Conservation (phyloP, 1,140 invertebrate genomes). For the Ericerus pela region DNA sequence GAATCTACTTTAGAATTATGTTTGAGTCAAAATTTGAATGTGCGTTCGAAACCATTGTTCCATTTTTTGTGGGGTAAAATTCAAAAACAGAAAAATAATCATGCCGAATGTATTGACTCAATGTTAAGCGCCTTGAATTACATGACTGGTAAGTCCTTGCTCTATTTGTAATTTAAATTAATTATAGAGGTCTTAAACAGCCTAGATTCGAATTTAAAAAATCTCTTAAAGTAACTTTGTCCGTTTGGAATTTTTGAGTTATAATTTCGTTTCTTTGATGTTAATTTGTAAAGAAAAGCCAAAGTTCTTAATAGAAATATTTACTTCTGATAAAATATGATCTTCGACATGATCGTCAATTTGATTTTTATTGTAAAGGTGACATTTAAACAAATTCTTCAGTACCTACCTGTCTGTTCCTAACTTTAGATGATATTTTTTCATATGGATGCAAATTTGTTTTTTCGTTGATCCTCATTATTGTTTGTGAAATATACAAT, state of each 20-base stretch:
- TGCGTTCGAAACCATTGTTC: slow-evolving; percentile 78
- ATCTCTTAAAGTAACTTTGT: too few species aligned
- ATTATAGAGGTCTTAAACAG: background rate
- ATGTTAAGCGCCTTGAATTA: slow-evolving; percentile 49
- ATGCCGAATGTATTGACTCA: slow-evolving; percentile 56
- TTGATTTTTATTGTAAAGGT: background rate
- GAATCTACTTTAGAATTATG: slow-evolving; percentile 73
- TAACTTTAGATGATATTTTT: background rate
- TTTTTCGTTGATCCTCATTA: too few species aligned
- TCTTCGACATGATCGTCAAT: background rate
- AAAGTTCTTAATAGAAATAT: too few species aligned
- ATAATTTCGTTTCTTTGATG: too few species aligned
- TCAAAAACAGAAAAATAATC: slow-evolving; percentile 56
- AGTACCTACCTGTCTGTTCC: background rate
- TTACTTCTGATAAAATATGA: too few species aligned
- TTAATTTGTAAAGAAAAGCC: too few species aligned
- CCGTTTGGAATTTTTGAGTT: too few species aligned
- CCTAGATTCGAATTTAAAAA: too few species aligned
- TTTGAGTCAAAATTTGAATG: slow-evolving; percentile 79
- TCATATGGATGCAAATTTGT: too few species aligned
- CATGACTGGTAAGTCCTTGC: slow-evolving; percentile 17
- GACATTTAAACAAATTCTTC: background rate
- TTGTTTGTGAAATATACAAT: too few species aligned
- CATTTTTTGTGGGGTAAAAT: slow-evolving; percentile 73
- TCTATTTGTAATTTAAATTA: background rate